Evolutionary conservation across 1,140 invertebrate species (phyloP), one percentile per base, ranked within the genome.

Genomic region (Drosophila burlai): DNA sequence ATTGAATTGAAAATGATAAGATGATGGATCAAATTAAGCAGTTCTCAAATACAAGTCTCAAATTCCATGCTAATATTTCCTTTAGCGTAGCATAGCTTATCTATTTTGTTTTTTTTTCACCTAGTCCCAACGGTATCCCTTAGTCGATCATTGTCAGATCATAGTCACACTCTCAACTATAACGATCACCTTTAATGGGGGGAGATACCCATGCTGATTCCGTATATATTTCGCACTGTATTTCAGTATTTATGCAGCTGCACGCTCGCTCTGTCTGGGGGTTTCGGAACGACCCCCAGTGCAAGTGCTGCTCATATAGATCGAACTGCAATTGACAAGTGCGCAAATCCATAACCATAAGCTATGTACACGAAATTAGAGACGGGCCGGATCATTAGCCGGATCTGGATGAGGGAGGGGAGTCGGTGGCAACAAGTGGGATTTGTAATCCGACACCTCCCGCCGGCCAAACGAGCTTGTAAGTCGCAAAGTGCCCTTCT

Each of bases 291-390:
- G 76, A 65, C 49, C 61, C 62, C 62, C 63, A 76, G 49, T 34
- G 59, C 55, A 66, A 76, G 49, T 43, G 59, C 59, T 54, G 34
- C 24, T 63, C 46, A 54, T 66, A n/a, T 57, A 26, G 74, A 85
- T 89, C 84, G 74, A 74, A 81, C 62, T 81, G 77, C 84, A 89
- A 84, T 87, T 87, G 84, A 87, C 84, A 87, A 87, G 69, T 87
- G 84, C 84, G 85, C 84, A 83, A 80, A 84, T 84, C 85, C 84
- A 89, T 87, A 87, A 77, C 72, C 84, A 83, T 77, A 81, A 83
- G 81, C 69, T 71, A 63, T 63, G 54, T 77, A 89, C 77, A 78
- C 59, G 83, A 87, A 83, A 89, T 81, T 84, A 38, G 84, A 86
- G 62, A 74, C 81, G 46, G 62, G 46, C 38, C 16, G 38, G 29